Percentiles rank a stretch among this genome's conserved stretches.
phyloP scores from a whole-genome alignment of 2,797 vertebrate genomes.

The Lophotriccus pileatus region DNA sequence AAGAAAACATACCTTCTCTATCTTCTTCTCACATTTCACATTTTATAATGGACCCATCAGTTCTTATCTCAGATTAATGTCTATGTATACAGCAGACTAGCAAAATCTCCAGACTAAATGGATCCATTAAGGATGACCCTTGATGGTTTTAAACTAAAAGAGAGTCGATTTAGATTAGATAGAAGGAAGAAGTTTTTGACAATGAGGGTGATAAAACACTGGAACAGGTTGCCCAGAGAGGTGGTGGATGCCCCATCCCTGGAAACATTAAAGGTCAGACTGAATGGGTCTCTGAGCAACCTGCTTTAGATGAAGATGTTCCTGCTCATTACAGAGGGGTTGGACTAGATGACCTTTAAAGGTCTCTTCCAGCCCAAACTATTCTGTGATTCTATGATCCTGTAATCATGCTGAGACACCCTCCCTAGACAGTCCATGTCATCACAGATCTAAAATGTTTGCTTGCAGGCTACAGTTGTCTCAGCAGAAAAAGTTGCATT shows the following conservation, averaged over 20 bases:
- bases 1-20: neutral
- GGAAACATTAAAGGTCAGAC: neutral
- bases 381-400: neutral
- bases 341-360: neutral
- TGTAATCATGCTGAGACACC: neutral
- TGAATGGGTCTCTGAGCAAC: neutral
- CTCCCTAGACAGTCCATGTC: neutral
- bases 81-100: neutral
- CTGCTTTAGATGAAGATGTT: neutral
- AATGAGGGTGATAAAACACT: neutral
- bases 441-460: neutral
- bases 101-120: slow-evolving; percentile 10
- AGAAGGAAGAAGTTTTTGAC: neutral
- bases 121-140: slow-evolving; percentile 18
- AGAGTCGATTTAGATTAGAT: neutral
- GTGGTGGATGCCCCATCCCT: neutral
- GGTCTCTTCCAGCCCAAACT: neutral
- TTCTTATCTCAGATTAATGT: slow-evolving; percentile 13
- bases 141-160: neutral
- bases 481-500: neutral
- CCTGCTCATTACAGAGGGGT: neutral
- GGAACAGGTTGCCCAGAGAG: neutral
- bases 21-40: slow-evolving; percentile 15
- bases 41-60: slow-evolving; percentile 4
- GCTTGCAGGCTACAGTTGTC: neutral